Conservation (phyloP, 92 coral and sea anemone genomes). For the Zoanthus gigantus region DNA sequence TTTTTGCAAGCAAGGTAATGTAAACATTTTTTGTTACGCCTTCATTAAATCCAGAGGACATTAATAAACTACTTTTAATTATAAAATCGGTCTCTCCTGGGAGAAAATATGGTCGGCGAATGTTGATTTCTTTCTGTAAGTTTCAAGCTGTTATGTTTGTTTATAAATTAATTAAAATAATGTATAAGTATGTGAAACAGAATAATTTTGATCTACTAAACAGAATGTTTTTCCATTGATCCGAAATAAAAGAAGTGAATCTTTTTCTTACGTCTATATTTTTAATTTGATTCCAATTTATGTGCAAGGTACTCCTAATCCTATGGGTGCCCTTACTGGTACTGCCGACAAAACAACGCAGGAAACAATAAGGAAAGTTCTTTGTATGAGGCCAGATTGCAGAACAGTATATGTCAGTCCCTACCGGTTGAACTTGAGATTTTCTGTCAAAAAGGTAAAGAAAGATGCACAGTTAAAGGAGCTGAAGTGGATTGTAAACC, state of each 20-base stretch:
- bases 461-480: constrained; percentile 30
- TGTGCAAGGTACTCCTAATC: neutral
- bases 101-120: too few relatives aligned
- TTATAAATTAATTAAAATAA: too few relatives aligned
- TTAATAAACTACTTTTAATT: neutral
- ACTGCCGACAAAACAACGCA: constrained; percentile 61
- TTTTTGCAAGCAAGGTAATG: constrained; percentile 45
- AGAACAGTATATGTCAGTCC: constrained; percentile 57
- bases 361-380: constrained; percentile 27
- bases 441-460: constrained; percentile 16
- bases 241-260: neutral
- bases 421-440: constrained; percentile 41
- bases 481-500: constrained; percentile 43
- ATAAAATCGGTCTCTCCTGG: neutral
- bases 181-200: too few relatives aligned
- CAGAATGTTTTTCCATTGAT: too few relatives aligned
- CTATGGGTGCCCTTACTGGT: constrained; percentile 55
- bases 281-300: neutral
- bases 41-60: neutral
- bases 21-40: neutral
- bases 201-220: too few relatives aligned
- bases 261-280: too few relatives aligned
- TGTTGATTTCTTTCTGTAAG: too few relatives aligned
- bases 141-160: too few relatives aligned
- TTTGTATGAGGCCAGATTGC: constrained; percentile 37